Conservation (phyloP, 1,140 invertebrate species). For the Musca vetustissima region DNA sequence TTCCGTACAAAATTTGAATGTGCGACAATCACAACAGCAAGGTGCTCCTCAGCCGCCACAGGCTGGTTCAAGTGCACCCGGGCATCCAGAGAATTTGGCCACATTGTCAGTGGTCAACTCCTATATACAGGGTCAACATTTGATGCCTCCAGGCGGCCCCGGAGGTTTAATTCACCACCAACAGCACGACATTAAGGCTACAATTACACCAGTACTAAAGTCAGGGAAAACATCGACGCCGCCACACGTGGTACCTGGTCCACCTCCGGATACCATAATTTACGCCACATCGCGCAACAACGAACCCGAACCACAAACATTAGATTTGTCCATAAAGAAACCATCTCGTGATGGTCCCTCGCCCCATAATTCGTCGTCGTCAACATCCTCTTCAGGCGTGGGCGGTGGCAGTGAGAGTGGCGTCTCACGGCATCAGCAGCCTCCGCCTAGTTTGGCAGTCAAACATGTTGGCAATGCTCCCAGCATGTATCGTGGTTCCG, state of each 20-base stretch:
- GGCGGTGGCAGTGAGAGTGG: not conserved
- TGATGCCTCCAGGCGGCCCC: conserved; percentile 30
- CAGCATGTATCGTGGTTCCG: conserved; percentile 41
- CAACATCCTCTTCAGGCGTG: conserved; percentile 34
- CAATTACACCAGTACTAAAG: conserved; percentile 63
- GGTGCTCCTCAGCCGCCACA: not conserved
- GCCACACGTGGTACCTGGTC: conserved; percentile 41
- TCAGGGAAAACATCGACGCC: conserved; percentile 33
- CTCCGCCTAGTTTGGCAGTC: conserved; percentile 37
- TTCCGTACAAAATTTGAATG: conserved; percentile 39
- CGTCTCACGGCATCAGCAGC: conserved; percentile 54
- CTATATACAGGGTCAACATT: conserved; percentile 42
- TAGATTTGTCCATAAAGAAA: conserved; percentile 82
- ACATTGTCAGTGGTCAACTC: conserved; percentile 69
- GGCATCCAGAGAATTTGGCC: conserved; percentile 61
- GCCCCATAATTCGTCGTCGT: conserved; percentile 56
- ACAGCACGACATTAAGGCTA: conserved; percentile 60
- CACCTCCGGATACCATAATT: conserved; percentile 61
- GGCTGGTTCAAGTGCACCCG: conserved; percentile 23
- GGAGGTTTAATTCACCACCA: conserved; percentile 49
- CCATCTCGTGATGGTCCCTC: conserved; percentile 61
- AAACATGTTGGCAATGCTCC: conserved; percentile 46
- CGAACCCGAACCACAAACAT: conserved; percentile 65
- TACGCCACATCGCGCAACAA: conserved; percentile 58
- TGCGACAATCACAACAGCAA: conserved; percentile 27